Percentiles rank a stretch among this genome's conserved stretches.
Conservation (phyloP, 2,113 vertebrate genomes). For the Oryctolagus cuniculus region DNA sequence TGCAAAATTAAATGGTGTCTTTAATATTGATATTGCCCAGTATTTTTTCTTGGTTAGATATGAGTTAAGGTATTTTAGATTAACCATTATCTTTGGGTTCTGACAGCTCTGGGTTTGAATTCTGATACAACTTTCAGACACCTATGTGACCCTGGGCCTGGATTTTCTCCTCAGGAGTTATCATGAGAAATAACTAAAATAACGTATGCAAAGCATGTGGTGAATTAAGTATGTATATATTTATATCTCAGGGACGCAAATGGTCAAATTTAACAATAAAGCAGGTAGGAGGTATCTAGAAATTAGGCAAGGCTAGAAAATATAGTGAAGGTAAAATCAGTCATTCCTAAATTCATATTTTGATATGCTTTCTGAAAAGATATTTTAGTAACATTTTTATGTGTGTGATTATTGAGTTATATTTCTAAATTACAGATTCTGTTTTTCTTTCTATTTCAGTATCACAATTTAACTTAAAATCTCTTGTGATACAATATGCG, state of each 20-base stretch:
- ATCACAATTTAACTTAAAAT: conserved; percentile 54
- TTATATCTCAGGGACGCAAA: neutral
- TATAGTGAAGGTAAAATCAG: neutral
- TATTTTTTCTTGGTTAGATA: conserved; percentile 48
- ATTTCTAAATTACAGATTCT: conserved; percentile 13
- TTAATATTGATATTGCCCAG: conserved; percentile 33
- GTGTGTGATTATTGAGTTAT: neutral
- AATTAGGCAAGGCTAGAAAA: conserved; percentile 25
- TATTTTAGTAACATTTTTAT: neutral
- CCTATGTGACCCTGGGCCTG: neutral
- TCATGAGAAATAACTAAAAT: neutral
- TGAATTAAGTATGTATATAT: neutral
- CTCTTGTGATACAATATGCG: neutral
- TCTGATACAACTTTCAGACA: neutral
- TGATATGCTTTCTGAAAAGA: conserved; percentile 30
- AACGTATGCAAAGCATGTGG: neutral
- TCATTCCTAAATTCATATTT: conserved; percentile 12
- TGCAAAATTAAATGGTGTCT: neutral
- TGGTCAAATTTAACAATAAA: conserved; percentile 31
- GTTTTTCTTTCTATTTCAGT: conserved; percentile 29
- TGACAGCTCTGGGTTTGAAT: neutral
- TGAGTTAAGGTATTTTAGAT: conserved; percentile 14
- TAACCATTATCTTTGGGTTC: neutral
- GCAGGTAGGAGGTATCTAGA: conserved; percentile 9
- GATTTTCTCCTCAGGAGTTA: neutral